Base-by-base conservation (phyloP, 2,797 vertebrate species). In the Tenualosa thibaudeaui region DNA sequence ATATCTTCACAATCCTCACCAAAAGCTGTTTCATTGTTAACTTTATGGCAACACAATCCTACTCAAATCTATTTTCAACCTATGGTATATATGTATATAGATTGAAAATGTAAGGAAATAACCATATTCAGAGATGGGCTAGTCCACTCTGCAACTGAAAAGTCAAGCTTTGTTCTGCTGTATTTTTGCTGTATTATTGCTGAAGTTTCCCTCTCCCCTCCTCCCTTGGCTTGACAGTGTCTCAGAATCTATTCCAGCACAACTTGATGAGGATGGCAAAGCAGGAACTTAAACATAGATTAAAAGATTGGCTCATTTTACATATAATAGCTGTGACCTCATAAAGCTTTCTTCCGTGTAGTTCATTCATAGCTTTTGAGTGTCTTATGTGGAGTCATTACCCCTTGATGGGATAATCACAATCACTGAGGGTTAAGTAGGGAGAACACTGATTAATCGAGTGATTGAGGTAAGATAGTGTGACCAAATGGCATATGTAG, bases 291-390 rank as follows among this genome's bases (percentile, higher is more conserved):
- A 71, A 37, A 71, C 19, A 26, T 85, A 82, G 86, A 56, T 84
- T 75, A 71, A 43, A 71, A 86, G 84, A 0, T 1, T 31, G 24
- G 15, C 22, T n/a, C 58, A 53, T 15, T 3, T 62, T 78, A 51
- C 65, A 62, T 81, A 31, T 58, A 82, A 68, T 85, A 84, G 60
- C 87, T 62, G 46, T 75, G 24, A 54, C n/a, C 86, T 31, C 24
- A 82, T 88, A 84, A 90, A 85, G 65, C 85, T 84, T 24, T 81
- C 90, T 90, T 90, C 62, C 85, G 88, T 82, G 68, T 54, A 87
- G 26, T 10, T 62, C 83, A 83, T 89, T 85, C 40, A 81, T 56
- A 65, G 62, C 3, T 24, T 49, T 5, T 83, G 78, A 83, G 83
- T 81, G 54, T 49, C 19, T 82, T 10, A 6, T 82, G 51, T 83